A percentile compares a stretch with the other conserved stretches of the same genome.
phyloP scores from a whole-genome alignment of 2,113 vertebrate genomes.

The Abramis brama region DNA sequence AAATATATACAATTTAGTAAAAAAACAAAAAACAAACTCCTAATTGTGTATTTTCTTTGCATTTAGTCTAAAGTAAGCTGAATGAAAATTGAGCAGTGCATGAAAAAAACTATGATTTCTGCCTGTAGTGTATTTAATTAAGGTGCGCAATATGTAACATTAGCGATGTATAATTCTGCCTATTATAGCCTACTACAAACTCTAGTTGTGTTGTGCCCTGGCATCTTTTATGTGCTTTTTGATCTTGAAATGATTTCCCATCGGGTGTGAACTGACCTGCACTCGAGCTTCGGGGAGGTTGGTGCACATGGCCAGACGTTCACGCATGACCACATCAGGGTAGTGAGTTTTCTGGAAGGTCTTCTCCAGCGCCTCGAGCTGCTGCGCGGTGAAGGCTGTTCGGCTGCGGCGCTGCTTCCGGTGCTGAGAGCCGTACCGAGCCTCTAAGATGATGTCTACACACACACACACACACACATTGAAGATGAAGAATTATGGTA shows the following conservation, averaged over 20 bases:
- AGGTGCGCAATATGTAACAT: background rate
- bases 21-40: no score
- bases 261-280: conserved; percentile 78
- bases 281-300: conserved; percentile 97
- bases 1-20: no score
- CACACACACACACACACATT: conserved; percentile 92
- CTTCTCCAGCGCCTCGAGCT: conserved; percentile 97
- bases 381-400: conserved; percentile 96
- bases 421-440: conserved; percentile 98
- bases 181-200: no score
- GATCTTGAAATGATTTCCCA: background rate
- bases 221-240: background rate
- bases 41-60: background rate
- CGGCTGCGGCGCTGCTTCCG: conserved; percentile 97
- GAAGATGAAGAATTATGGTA: conserved; percentile 74
- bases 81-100: no score
- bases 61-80: background rate
- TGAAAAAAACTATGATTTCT: background rate
- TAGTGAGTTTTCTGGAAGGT: conserved; percentile 99
- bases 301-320: conserved; percentile 98
- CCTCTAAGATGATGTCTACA: conserved; percentile 99
- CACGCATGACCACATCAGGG: conserved; percentile 98
- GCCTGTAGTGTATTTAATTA: background rate
- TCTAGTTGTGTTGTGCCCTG: background rate
- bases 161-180: background rate